Evolutionary conservation across 2,113 vertebrate species (phyloP), one percentile per base, ranked within the genome.

Genomic region (Ptilorrhoa leucosticta): DNA sequence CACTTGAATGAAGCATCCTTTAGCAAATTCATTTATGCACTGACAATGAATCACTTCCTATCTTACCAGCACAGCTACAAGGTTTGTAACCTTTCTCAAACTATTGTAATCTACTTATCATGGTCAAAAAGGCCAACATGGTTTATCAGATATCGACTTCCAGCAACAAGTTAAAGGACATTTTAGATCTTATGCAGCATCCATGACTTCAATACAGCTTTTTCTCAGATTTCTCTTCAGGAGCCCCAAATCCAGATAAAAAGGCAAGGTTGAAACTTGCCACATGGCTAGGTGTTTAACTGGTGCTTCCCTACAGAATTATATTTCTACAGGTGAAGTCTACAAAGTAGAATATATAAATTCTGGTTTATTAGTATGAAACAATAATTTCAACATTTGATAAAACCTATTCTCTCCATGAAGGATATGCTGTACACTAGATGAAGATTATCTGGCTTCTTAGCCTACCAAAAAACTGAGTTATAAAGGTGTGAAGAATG

Each of bases 1-100:
- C 90, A 88, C 75, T 91, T 58, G 37, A 88, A 86, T 73, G 71
- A 96, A 86, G 63, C 92, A 51, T 73, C 58, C 35, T 88, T 77
- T 31, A 83, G 22, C 33, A 90, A 89, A 90, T 85, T 89, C 87
- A 57, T 28, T 77, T 48, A 54, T 2, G 9, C 16, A 64, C 22
- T 35, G 39, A 81, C 60, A 93, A 51, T 2, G 1, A 85, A 79
- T 28, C 17, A 5, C 13, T 77, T 90, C 44, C n/a, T 66, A 50
- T 33, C 54, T 80, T 63, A 56, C 3, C 9, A 77, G 39, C 31
- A 79, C n/a, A 87, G 79, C 28, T 64, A 85, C n/a, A 80, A 88
- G 42, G 12, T 40, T 89, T 53, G 9, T 39, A 76, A 39, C 26
- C 10, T 51, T 64, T 71, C 71, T 89, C 65, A 76, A 17, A 40